phyloP scores from a whole-genome alignment of 2,797 vertebrate species.

The Muraenolepis orangiensis region DNA sequence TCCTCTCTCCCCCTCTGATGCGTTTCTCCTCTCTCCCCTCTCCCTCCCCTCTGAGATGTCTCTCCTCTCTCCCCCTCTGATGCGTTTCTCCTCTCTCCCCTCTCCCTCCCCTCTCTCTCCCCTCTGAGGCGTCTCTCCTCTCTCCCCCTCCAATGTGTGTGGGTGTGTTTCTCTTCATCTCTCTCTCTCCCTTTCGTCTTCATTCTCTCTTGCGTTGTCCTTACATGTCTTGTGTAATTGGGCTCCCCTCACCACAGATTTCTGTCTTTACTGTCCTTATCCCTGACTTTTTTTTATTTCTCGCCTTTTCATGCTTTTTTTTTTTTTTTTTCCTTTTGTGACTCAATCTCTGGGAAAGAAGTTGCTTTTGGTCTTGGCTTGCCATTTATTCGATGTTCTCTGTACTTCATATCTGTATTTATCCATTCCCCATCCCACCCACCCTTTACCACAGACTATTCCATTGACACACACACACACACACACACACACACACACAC shows the following conservation, averaged over 20 bases:
- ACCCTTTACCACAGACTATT: background rate
- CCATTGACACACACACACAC: background rate
- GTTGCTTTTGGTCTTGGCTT: background rate
- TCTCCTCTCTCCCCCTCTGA: too few relatives aligned
- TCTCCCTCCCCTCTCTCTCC: too few relatives aligned
- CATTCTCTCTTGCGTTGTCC: background rate
- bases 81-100: too few relatives aligned
- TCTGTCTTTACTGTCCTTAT: background rate
- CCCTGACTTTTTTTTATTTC: background rate
- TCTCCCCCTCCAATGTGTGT: background rate
- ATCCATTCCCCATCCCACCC: background rate
- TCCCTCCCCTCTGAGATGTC: too few relatives aligned
- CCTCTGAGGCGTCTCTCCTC: background rate
- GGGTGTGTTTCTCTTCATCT: background rate
- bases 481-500: background rate
- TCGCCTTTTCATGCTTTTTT: background rate
- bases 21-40: too few relatives aligned
- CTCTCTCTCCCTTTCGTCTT: background rate
- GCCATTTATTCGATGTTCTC: background rate
- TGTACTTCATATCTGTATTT: background rate
- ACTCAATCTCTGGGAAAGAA: background rate
- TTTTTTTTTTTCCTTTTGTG: background rate
- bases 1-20: too few relatives aligned
- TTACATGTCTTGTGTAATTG: background rate
- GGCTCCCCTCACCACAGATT: background rate